Evolutionary conservation across 2,888 invertebrate genomes (phyloP), one percentile per base, ranked within the genome.

Genomic region (Pyrgus malvae): DNA sequence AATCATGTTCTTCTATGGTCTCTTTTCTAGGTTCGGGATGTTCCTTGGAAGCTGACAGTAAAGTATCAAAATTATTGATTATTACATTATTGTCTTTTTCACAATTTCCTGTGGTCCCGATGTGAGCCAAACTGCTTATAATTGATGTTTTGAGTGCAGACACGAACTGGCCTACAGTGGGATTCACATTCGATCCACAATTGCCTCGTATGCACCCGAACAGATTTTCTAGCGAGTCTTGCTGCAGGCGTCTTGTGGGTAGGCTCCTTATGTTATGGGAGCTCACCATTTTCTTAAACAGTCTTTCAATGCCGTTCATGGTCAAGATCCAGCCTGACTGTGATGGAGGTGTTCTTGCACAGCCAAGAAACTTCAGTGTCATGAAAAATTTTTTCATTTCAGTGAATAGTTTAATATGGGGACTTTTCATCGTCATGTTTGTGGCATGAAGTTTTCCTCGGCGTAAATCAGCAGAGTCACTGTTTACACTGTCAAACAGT

Each of bases 111-210:
- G 8, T 27, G 4, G 23, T 23, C 23, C 51, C 44, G 35, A 37
- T 46, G 16, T 50, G 38, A 0, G 57, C 16, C 29, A 61, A 23
- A 33, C 54, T 61, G 9, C 37, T 58, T 3, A 60, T 27, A 1
- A 63, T 55, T 3, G 61, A 51, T 4, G 60, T 65, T 57, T 64
- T 62, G 9, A 63, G 9, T 6, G 56, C 64, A 12, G 59, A 61
- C 8, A 65, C 55, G 56, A 69, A 67, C 50, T 67, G 67, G 0
- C 44, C 59, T 12, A 21, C 33, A 21, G 62, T 67, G 4, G 64
- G 67, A 29, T 67, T 68, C 9, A 17, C 46, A 54, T 66, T 66
- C 1, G 64, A 58, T 0, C 65, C 64, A 61, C 64, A 67, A 16
- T 63, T 64, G 3, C 37, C 56, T 0, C 64, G 25, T 17, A 59